Evolutionary conservation across 2,888 invertebrate species (phyloP), one percentile per base, ranked within the genome.

Genomic region (Erpobdella octoculata): DNA sequence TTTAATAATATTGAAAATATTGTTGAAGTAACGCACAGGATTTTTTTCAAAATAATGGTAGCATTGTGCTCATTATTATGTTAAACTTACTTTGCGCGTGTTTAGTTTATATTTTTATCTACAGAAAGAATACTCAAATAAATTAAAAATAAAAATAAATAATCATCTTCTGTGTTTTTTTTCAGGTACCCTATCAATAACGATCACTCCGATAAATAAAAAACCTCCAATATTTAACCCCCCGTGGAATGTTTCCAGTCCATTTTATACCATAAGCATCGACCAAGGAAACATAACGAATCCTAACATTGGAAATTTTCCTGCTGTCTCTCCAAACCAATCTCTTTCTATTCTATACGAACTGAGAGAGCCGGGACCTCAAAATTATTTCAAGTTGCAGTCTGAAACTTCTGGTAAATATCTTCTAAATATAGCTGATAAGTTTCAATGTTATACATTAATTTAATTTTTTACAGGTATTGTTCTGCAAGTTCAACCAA

Each of bases 401-500:
- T 48, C 69, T 21, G 58, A 35, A 12, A n/a, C n/a, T n/a, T 69
- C 69, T 9, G 69, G 69, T 69, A 18, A 53, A 18, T 18, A 5
- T 12, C 5, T 1, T 15, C 6, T 53, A 53, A 53, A 12, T 53
- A 15, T n/a, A 3, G 28, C 21, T 25, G 28, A 8, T 53, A 8
- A n/a, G 21, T 53, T 53, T 1, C 9, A 41, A 41, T 41, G 41
- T 53, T 15, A 62, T 33, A 62, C n/a, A 12, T 1, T 33, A 53
- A 48, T 36, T 48, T 48, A 28, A 18, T n/a, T 48, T 25, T n/a
- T 48, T 70, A n/a, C 25, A 89, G 90, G 91, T 6, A 87, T 89
- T 35, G 89, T 93, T 1, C 89, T 89, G 78, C 89, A 89, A 0
- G 88, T 87, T 38, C 87, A 89, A 76, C 86, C 89, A 18, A 88